phyloP scores from a whole-genome alignment of 2,797 vertebrate species.

The Steatocranus sp. region DNA sequence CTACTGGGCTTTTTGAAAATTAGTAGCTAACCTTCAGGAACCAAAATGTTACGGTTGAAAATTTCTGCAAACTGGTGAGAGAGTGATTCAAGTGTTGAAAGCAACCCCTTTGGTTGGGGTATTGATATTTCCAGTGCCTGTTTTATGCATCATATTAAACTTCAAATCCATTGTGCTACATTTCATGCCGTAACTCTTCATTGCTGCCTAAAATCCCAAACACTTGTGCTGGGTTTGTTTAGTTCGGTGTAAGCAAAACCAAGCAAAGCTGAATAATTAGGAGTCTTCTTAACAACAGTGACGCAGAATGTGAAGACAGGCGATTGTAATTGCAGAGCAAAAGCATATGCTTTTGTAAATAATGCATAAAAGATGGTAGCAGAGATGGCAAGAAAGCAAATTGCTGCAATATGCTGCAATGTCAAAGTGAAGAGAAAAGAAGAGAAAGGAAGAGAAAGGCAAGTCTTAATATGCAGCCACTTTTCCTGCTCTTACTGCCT shows the following conservation, averaged over 20 bases:
- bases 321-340: not conserved
- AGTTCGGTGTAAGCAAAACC: not conserved
- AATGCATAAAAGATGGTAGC: not conserved
- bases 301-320: not conserved
- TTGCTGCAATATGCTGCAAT: not conserved
- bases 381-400: not conserved
- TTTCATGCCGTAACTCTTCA: not conserved
- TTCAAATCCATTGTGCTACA: not conserved
- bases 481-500: not conserved
- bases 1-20: not conserved
- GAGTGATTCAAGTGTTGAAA: not conserved
- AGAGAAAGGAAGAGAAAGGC: not conserved
- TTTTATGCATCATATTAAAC: not conserved
- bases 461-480: not conserved
- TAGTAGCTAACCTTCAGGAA: not conserved
- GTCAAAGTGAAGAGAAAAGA: not conserved
- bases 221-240: not conserved
- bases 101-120: not conserved
- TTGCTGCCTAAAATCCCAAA: not conserved
- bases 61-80: not conserved
- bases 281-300: not conserved
- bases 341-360: not conserved
- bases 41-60: not conserved
- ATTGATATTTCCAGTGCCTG: not conserved
- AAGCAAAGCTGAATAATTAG: not conserved